Evolutionary conservation across 2,113 vertebrate species (phyloP), one percentile per base, ranked within the genome.

Genomic region (Montifringilla adamsi): DNA sequence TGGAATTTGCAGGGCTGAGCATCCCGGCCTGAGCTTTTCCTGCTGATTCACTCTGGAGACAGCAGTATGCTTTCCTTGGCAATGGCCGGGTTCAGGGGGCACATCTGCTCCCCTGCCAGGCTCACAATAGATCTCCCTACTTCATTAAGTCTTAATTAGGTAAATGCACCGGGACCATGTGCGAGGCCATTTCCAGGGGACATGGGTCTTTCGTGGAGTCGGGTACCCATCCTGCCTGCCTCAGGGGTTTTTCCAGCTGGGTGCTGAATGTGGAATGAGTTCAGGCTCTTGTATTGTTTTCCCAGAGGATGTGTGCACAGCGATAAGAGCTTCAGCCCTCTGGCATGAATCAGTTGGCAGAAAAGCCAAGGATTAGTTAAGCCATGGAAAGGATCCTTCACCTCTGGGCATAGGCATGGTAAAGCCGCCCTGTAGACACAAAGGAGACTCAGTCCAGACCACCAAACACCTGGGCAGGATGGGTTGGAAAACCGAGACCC

Each of bases 41-140:
- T 90, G 88, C 92, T 94, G 83, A 90, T 90, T 95, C 92, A 96
- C 95, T 59, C 64, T 64, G 50, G 83, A 90, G 90, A 49, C 46
- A 69, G 68, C 80, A 58, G 55, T 3, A 7, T 4, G 4, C 52
- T 87, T 74, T 22, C 31, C 30, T 19, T 5, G 11, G 47, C 78
- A 52, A 76, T 11, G 4, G 21, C 50, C 0, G 2, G 47, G 70
- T 91, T 77, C 77, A 80, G 72, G 46, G 88, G 89, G 28, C 76
- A 50, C 60, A 69, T 64, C 95, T 96, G 90, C 79, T 93, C 64
- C 47, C 62, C n/a, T 53, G 37, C 46, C 77, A 33, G 78, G 11
- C 41, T 30, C 83, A 67, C 76, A 70, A 63, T 74, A 69, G 46
- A 53, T 84, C 59, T 74, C 76, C 17, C 23, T 16, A 6, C 68